Conservation (phyloP, 2,888 invertebrate species). For the Linnaemya tessellans region DNA sequence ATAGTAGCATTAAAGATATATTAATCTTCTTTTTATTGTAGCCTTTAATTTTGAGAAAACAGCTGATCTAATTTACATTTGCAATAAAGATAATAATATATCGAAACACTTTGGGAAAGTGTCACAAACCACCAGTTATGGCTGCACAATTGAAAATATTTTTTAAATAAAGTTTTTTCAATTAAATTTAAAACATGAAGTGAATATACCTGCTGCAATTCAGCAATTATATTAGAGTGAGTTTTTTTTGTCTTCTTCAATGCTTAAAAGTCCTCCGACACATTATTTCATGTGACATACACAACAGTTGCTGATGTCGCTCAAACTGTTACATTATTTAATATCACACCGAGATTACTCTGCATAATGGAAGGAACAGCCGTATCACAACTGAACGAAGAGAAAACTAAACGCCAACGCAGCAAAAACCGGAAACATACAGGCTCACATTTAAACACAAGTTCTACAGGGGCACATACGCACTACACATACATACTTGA, state of each 20-base stretch:
- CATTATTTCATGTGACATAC: constrained; percentile 59
- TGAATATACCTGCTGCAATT: constrained; percentile 31
- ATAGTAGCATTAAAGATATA: too few relatives aligned
- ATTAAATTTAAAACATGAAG: not conserved
- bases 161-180: not conserved
- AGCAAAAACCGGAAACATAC: constrained; percentile 58
- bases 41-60: too few relatives aligned
- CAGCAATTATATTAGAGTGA: constrained; percentile 3
- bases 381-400: constrained; percentile 17
- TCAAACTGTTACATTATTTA: constrained; percentile 72
- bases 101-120: too few relatives aligned
- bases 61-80: too few relatives aligned
- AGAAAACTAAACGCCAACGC: constrained; percentile 61
- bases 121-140: too few relatives aligned
- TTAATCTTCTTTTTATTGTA: too few relatives aligned
- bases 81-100: too few relatives aligned
- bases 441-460: too few relatives aligned
- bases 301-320: constrained; percentile 72
- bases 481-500: constrained; percentile 10
- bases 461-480: too few relatives aligned
- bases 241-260: too few relatives aligned
- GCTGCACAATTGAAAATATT: not conserved
- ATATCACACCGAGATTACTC: constrained; percentile 63
- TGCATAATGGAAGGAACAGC: constrained; percentile 44
- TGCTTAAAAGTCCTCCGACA: constrained; percentile 30